Evolutionary conservation across 2,797 vertebrate genomes (phyloP).

Genomic region (Loris lydekkerianus): DNA sequence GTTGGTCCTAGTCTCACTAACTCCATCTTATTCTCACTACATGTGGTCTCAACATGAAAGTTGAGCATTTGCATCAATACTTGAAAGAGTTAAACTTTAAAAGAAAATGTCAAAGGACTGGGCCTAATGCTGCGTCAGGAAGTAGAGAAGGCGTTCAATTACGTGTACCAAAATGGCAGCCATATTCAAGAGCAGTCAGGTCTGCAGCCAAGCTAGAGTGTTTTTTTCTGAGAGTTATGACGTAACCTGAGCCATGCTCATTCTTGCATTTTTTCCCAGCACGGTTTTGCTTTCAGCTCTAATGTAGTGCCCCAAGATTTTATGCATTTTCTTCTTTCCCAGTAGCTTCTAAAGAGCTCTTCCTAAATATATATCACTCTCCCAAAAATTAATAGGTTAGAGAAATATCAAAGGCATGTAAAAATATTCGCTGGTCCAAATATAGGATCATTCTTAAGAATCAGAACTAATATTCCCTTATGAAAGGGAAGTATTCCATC

Average conservation of each 20-base stretch:
- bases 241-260: neutral
- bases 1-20: no score
- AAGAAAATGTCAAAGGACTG: neutral
- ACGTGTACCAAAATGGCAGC: neutral
- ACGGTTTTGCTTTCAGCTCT: neutral
- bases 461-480: neutral
- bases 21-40: no score
- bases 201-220: neutral
- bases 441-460: neutral
- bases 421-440: conserved; percentile 31
- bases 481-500: neutral
- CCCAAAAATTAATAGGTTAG: conserved; percentile 34
- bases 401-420: neutral
- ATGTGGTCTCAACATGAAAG: neutral
- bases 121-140: neutral
- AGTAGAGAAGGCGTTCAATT: neutral
- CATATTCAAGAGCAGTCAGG: neutral
- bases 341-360: neutral
- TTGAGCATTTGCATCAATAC: neutral
- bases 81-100: neutral
- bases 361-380: neutral
- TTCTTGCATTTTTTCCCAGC: neutral
- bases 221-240: neutral
- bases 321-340: neutral
- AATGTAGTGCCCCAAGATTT: neutral